These are phyloP conservation scores for Loxodonta africana DNA, from an alignment of 2,113 vertebrate genomes.

Conservation along the genomic window DNA sequence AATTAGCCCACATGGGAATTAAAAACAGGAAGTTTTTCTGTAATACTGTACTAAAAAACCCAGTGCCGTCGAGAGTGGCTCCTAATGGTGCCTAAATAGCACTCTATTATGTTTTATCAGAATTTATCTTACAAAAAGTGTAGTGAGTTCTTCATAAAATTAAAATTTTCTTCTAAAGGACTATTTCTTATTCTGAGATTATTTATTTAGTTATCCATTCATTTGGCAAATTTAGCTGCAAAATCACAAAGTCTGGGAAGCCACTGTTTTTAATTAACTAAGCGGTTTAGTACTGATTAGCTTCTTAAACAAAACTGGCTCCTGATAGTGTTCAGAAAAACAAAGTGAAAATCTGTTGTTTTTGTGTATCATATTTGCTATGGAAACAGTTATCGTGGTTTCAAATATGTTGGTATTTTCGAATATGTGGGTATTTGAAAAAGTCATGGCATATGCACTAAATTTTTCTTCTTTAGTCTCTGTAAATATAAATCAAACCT, in stretches of 20 bases:
- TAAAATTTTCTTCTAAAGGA: background rate
- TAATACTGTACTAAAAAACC: no score
- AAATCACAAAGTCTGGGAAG: background rate
- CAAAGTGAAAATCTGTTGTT: constrained; percentile 12
- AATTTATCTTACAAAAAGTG: background rate
- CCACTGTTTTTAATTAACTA: background rate
- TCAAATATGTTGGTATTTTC: background rate
- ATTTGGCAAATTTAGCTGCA: background rate
- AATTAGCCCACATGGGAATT: background rate
- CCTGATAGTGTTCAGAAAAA: constrained; percentile 12
- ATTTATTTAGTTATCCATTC: background rate
- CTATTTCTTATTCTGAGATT: constrained; percentile 14
- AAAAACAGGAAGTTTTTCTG: no score
- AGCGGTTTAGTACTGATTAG: background rate
- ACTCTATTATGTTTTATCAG: background rate
- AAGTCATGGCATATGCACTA: constrained; percentile 25
- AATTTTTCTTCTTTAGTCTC: background rate
- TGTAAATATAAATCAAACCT: constrained; percentile 37
- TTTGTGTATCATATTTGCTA: constrained; percentile 39
- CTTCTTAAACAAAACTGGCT: constrained; percentile 3
- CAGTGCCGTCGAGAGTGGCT: no score
- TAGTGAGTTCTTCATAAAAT: background rate
- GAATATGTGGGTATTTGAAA: constrained; percentile 35
- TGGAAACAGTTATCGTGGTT: constrained; percentile 36
- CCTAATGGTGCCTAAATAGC: background rate